These are phyloP conservation scores for Rhynchonycteris naso DNA, from an alignment of 2,797 vertebrate species.

Conservation along the genomic window DNA sequence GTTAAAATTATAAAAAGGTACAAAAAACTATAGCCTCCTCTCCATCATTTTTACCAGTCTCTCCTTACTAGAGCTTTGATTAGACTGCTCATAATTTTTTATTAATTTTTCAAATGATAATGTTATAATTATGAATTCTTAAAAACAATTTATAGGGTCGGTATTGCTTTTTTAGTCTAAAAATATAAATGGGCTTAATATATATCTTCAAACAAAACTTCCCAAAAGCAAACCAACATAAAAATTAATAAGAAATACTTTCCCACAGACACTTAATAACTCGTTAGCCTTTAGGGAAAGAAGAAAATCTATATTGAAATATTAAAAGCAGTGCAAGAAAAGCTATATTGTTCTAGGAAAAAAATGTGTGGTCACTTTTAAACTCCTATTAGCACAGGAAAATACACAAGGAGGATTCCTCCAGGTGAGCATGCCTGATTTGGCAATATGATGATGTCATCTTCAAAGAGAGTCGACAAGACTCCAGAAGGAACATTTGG, in stretches of 20 bases:
- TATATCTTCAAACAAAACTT: not conserved
- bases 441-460: not conserved
- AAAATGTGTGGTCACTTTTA: not conserved
- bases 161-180: not conserved
- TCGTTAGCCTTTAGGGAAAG: not conserved
- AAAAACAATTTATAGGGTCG: not conserved
- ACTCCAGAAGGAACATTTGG: constrained; percentile 64
- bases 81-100: not conserved
- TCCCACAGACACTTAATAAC: not conserved
- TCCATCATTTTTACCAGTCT: not conserved
- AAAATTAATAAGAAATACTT: not conserved
- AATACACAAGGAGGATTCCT: not conserved
- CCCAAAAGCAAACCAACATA: not conserved
- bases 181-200: not conserved
- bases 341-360: not conserved
- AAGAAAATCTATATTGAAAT: not conserved
- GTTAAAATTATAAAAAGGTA: not conserved
- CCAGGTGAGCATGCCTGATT: not conserved
- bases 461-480: constrained; percentile 1
- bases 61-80: not conserved
- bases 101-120: not conserved
- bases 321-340: not conserved
- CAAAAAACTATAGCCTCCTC: not conserved
- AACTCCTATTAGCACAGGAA: not conserved
- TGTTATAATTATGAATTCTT: not conserved